Conservation (phyloP, 2,113 vertebrate species). For the Trichechus manatus region DNA sequence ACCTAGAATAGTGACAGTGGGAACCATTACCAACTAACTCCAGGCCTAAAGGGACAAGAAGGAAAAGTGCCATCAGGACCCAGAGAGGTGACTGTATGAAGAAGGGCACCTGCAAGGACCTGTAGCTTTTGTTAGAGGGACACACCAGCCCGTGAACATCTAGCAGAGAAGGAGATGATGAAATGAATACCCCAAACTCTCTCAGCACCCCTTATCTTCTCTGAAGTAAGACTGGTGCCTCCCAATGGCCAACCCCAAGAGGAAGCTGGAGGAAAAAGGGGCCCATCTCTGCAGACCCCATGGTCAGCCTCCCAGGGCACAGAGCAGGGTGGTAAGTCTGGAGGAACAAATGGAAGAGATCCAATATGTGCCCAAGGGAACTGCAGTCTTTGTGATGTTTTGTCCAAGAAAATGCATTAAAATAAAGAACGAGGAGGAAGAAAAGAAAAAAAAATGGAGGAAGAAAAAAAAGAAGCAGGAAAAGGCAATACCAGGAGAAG, state of each 20-base stretch:
- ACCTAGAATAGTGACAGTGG: not conserved
- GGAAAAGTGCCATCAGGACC: not conserved
- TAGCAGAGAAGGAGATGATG: fast-evolving
- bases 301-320: not conserved
- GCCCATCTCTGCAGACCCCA: no score
- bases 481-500: not conserved
- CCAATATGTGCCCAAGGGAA: fast-evolving
- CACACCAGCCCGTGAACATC: not conserved
- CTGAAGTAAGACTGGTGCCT: not conserved
- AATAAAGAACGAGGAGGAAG: not conserved
- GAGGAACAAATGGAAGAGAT: not conserved
- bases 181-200: not conserved
- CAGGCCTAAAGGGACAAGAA: not conserved
- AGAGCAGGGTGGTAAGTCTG: not conserved
- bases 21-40: not conserved
- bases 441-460: not conserved
- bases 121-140: not conserved
- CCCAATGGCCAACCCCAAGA: not conserved
- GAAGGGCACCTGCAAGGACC: no score
- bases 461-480: not conserved
- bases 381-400: not conserved
- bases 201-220: no score
- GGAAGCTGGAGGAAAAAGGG: not conserved
- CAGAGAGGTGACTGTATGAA: not conserved
- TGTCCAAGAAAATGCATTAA: not conserved